These are phyloP conservation scores for pig (Sus scrofa) DNA, from an alignment of 2,113 vertebrate genomes.

Conservation along the genomic window DNA sequence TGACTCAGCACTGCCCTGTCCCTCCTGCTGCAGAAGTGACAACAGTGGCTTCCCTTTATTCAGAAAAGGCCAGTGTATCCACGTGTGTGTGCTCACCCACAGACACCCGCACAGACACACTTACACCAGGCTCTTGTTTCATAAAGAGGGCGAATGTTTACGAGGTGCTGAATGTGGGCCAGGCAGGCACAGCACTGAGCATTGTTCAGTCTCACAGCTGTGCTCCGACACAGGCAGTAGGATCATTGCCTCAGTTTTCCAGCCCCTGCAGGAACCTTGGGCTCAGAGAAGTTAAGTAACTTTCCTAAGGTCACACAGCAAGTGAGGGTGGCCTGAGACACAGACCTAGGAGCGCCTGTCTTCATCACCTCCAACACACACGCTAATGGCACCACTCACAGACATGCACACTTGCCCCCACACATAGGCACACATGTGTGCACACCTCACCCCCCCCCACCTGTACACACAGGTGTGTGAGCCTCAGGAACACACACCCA, in stretches of 20 bases:
- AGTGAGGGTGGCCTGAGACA: neutral
- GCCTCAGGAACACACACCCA: neutral
- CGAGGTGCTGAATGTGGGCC: rapidly evolving
- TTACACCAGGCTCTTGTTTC: rapidly evolving
- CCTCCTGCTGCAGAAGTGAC: neutral
- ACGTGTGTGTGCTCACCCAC: neutral
- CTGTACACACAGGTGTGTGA: neutral
- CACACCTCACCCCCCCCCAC: neutral
- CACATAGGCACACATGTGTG: neutral
- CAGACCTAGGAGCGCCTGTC: neutral
- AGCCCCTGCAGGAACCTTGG: neutral
- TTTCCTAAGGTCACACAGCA: neutral
- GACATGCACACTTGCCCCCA: rapidly evolving
- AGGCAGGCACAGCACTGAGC: neutral
- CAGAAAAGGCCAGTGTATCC: neutral
- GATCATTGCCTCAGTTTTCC: neutral
- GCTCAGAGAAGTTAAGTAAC: conserved; percentile 39
- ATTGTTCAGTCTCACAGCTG: neutral
- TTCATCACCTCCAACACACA: neutral
- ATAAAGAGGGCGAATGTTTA: neutral
- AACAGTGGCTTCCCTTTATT: neutral
- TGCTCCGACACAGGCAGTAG: rapidly evolving
- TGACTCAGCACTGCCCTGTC: neutral
- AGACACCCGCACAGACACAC: neutral
- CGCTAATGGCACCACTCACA: neutral